Evolutionary conservation across 1,140 invertebrate genomes (phyloP).

Genomic region (Lepidostoma basale): DNA sequence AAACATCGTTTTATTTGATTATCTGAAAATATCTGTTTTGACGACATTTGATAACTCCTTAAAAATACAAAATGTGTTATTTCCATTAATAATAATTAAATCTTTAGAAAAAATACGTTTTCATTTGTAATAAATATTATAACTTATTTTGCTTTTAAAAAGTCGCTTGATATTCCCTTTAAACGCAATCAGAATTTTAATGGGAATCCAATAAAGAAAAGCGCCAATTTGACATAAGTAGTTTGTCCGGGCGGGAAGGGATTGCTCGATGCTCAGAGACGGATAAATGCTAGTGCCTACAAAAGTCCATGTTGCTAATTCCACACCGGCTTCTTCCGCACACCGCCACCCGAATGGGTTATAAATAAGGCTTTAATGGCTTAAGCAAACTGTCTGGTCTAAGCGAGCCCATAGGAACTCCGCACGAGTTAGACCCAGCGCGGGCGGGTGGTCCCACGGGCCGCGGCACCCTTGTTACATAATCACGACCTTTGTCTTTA

Average conservation of each 20-base stretch:
- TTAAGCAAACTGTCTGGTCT: conserved; percentile 44
- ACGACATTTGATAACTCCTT: too few relatives aligned
- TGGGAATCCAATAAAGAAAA: neutral
- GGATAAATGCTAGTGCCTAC: conserved; percentile 17
- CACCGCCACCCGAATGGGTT: conserved; percentile 39
- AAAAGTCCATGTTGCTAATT: conserved; percentile 37
- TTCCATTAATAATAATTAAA: too few relatives aligned
- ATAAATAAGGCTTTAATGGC: conserved; percentile 45
- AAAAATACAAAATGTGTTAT: too few relatives aligned
- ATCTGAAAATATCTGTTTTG: too few relatives aligned
- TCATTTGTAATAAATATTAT: too few relatives aligned
- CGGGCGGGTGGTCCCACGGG: neutral
- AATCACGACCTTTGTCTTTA: conserved; percentile 19
- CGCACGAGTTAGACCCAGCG: neutral
- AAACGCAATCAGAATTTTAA: too few relatives aligned
- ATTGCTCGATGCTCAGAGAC: conserved; percentile 1
- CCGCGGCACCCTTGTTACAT: neutral
- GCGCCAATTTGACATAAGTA: neutral
- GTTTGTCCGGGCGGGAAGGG: neutral
- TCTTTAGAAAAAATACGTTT: too few relatives aligned
- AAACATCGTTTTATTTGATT: too few relatives aligned
- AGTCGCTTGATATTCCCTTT: too few relatives aligned
- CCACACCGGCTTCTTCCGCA: conserved; percentile 39
- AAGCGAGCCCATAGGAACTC: conserved; percentile 15
- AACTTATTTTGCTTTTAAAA: too few relatives aligned